Conservation (phyloP, 92 coral and sea anemone species). For the Phenganax stokvisi region DNA sequence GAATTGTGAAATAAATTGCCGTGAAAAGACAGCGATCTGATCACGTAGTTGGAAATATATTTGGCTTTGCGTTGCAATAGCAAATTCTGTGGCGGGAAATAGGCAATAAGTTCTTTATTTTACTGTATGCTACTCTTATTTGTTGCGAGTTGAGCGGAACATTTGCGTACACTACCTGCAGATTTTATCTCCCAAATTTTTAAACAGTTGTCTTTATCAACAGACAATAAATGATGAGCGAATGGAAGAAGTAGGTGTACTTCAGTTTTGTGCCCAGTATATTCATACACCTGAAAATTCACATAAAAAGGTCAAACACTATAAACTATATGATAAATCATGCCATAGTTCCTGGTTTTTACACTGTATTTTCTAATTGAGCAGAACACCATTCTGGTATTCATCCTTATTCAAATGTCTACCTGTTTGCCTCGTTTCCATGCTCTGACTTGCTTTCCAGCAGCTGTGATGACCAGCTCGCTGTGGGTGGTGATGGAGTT, state of each 20-base stretch:
- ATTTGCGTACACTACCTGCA: slow-evolving; percentile 49
- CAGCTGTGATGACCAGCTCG: slow-evolving; percentile 69
- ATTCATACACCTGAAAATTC: slow-evolving; percentile 51
- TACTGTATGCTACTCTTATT: no score
- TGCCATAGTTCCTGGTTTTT: no score
- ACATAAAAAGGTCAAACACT: background rate
- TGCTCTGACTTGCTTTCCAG: slow-evolving; percentile 59
- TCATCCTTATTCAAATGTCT: background rate
- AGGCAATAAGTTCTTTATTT: no score
- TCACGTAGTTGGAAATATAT: no score
- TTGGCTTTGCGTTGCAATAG: no score
- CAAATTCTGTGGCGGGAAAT: no score
- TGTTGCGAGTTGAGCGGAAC: no score
- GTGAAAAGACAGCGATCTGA: no score
- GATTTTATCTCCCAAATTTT: slow-evolving; percentile 68
- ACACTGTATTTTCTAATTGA: background rate
- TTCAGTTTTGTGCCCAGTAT: slow-evolving; percentile 65
- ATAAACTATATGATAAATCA: no score
- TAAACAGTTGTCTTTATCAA: slow-evolving; percentile 66
- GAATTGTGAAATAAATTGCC: no score
- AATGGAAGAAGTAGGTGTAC: slow-evolving; percentile 68
- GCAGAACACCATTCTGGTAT: background rate
- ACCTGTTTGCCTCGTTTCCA: slow-evolving; percentile 97
- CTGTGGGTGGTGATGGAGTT: slow-evolving; percentile 64
- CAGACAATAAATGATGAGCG: slow-evolving; percentile 80